Percentiles rank a stretch among this genome's conserved stretches.
Evolutionary conservation across 2,113 vertebrate genomes (phyloP).

Genomic region (Rhinopithecus roxellana): DNA sequence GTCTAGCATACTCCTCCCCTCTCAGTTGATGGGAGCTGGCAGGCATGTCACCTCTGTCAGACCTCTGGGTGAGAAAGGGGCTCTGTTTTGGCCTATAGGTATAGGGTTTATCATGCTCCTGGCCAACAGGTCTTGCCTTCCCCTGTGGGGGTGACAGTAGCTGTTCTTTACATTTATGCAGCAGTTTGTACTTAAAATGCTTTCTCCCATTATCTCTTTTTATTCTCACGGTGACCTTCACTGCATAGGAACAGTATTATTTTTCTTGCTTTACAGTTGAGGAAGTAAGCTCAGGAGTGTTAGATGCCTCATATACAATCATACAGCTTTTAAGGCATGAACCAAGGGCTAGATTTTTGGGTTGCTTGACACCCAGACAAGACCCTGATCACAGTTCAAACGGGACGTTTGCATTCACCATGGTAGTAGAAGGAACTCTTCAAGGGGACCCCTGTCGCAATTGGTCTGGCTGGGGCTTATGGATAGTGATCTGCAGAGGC

Average conservation of each 20-base stretch:
- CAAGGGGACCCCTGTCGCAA: background rate
- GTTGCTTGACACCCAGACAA: background rate
- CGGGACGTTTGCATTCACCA: background rate
- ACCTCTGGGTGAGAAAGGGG: background rate
- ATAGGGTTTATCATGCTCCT: background rate
- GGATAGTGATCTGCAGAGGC: background rate
- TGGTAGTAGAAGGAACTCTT: background rate
- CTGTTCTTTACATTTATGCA: background rate
- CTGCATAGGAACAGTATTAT: background rate
- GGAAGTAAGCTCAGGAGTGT: background rate
- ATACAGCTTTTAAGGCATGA: background rate
- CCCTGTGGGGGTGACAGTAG: background rate
- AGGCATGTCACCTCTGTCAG: background rate
- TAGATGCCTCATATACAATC: background rate
- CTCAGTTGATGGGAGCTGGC: background rate
- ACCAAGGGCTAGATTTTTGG: background rate
- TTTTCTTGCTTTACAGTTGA: background rate
- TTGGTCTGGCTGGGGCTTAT: background rate
- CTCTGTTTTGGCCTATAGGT: background rate
- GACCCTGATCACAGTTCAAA: background rate
- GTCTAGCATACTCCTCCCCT: no score
- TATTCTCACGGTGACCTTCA: background rate
- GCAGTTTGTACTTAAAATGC: background rate
- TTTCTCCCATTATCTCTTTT: background rate
- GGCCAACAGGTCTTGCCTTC: background rate